Base-by-base conservation (phyloP, 2,113 vertebrate species). In the Meleagris gallopavo region DNA sequence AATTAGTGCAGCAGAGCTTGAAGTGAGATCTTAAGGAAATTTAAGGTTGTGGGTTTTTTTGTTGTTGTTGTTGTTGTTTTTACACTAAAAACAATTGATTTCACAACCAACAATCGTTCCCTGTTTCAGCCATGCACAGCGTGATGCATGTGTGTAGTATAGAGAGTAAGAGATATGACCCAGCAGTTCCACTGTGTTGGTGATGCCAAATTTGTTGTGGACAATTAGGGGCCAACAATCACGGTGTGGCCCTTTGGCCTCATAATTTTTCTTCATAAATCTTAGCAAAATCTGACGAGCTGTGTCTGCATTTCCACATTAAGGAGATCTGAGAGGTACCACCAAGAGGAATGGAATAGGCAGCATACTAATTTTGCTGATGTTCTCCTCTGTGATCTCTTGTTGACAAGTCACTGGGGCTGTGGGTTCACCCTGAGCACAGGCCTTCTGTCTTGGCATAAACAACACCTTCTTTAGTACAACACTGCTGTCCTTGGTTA, bases 91-190 rank as follows among this genome's bases (percentile, higher is more conserved):
- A 61, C 54, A 71, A 43, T 27, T 24, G 45, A 20, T 50, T 77
- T 72, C 20, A 32, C 25, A 40, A 41, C 16, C 60, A 62, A 2
- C 20, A 3, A 19, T 70, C 32, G 12, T 13, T 55, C 18, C 3
- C 11, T 30, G 32, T 72, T 11, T 3, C 19, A 67, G n/a, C 13
- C 17, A 10, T 2, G 5, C 24, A 16, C 22, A 21, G 50, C 6
- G 7, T 38, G 60, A 46, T 22, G 27, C 2, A 0, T 6, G 9
- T 46, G 34, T 43, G 16, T 27, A 4, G 41, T 0, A 0, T 5
- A 27, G 54, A 76, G 27, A 88, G 36, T 3, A 32, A 55, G 41
- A 72, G 40, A 41, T 13, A 43, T 3, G 38, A 40, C 29, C 41
- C 57, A 45, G 48, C 10, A 43, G 29, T 52, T 70, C 25, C 22